Evolutionary conservation across 2,797 vertebrate species (phyloP), one percentile per base, ranked within the genome.

Genomic region (Coracias cyanogaster): DNA sequence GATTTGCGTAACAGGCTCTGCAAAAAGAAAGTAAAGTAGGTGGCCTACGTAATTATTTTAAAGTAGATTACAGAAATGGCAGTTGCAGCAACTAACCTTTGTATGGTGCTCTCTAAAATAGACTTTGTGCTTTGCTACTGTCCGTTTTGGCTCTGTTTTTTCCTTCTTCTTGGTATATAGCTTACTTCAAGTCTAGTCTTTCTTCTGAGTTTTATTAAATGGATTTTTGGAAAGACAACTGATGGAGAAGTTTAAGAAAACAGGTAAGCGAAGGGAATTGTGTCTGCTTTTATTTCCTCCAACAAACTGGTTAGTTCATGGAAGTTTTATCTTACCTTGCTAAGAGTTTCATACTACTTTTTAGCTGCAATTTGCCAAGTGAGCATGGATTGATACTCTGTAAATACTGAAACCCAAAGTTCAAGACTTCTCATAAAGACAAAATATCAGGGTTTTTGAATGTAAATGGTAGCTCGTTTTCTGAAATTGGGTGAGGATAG

Each of bases 51-150:
- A 35, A 21, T 55, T 73, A 54, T 46, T 85, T 73, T 61, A 17
- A 74, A 61, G 51, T n/a, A 12, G 2, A 19, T 43, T 46, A 77
- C 6, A 45, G 11, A 86, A 88, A 51, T 20, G n/a, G 45, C 61
- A 73, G 60, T 70, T 90, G 29, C 55, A 91, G 57, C 45, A 71
- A 37, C 54, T 77, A 85, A 86, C 51, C 64, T 91, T 92, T 94
- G 57, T 76, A 26, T 49, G 52, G 55, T 12, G 55, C 12, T 82
- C 22, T 85, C 67, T 86, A 58, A 84, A 86, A n/a, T 81, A 60
- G 87, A 57, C 90, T 95, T 69, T 80, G 89, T 24, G 66, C 86
- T 92, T 94, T 91, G 90, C 64, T 54, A 43, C 74, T 45, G n/a
- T 43, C 17, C 39, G 9, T 11, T 24, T 89, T 79, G 74, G 24